phyloP scores from a whole-genome alignment of 1,140 invertebrate species.

The Tachypleus tridentatus region DNA sequence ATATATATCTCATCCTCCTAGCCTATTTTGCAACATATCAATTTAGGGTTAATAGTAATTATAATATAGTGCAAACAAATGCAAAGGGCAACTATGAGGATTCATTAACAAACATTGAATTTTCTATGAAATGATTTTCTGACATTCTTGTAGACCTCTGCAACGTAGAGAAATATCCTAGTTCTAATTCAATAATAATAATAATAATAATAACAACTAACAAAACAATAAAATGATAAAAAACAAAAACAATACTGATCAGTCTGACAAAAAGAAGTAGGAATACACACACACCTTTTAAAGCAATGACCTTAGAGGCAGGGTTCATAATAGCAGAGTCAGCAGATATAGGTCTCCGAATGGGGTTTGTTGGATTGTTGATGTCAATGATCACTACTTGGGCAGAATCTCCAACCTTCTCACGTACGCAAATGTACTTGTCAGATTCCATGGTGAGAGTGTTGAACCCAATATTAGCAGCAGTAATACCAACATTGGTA shows the following conservation, averaged over 20 bases:
- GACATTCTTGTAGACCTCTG: too few relatives aligned
- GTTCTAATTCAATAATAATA: too few relatives aligned
- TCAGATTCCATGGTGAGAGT: slow-evolving; percentile 99
- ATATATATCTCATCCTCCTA: too few relatives aligned
- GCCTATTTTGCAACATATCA: too few relatives aligned
- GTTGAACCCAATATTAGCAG: slow-evolving; percentile 94
- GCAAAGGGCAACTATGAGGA: too few relatives aligned
- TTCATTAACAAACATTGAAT: too few relatives aligned
- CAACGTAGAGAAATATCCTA: too few relatives aligned
- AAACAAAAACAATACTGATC: background rate
- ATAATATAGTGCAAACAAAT: too few relatives aligned
- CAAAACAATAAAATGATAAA: too few relatives aligned
- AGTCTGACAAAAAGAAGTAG: too few relatives aligned
- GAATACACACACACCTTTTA: slow-evolving; percentile 50
- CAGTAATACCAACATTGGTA: slow-evolving; percentile 95
- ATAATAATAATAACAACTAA: background rate
- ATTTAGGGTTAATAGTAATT: too few relatives aligned
- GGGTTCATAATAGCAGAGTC: slow-evolving; percentile 99
- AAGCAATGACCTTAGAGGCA: slow-evolving; percentile 82
- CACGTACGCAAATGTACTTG: slow-evolving; percentile 98
- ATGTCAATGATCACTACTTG: slow-evolving; percentile 98
- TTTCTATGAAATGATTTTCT: too few relatives aligned
- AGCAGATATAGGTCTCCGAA: slow-evolving; percentile 92
- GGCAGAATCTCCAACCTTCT: slow-evolving; percentile 94
- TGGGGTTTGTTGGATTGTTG: slow-evolving; percentile 89